phyloP scores from a whole-genome alignment of 2,113 vertebrate genomes.

The Lates calcarifer region DNA sequence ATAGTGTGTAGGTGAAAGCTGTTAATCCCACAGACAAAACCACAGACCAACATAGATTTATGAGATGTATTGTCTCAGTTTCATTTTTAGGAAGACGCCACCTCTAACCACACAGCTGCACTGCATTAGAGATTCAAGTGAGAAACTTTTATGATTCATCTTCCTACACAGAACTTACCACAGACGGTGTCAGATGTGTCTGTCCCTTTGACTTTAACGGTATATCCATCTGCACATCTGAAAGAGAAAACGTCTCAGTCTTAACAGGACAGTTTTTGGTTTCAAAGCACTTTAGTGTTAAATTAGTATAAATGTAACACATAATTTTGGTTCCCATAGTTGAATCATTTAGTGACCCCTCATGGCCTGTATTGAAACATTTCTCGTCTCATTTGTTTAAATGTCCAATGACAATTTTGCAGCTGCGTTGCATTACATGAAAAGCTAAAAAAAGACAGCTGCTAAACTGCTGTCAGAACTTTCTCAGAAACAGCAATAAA shows the following conservation, averaged over 20 bases:
- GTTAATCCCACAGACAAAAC: constrained; percentile 30
- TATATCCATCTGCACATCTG: constrained; percentile 61
- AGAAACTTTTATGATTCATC: not conserved
- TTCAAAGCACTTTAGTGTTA: no score
- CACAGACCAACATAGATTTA: constrained; percentile 27
- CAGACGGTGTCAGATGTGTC: constrained; percentile 66
- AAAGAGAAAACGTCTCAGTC: not conserved
- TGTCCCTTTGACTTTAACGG: constrained; percentile 37
- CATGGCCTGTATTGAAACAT: no score
- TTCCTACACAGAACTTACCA: constrained; percentile 68
- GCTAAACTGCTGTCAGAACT: no score
- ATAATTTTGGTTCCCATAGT: no score
- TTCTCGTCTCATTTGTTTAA: no score
- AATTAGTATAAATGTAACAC: no score
- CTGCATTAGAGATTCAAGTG: not conserved
- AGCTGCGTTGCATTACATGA: no score
- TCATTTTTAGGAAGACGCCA: constrained; percentile 25
- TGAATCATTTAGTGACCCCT: no score
- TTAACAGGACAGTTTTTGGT: not conserved
- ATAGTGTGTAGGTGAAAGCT: constrained; percentile 5
- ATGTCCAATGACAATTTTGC: no score
- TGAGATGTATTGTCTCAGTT: not conserved
- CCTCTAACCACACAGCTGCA: constrained; percentile 20
- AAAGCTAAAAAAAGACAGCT: no score
- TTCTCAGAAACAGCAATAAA: no score